Evolutionary conservation across 2,113 vertebrate species (phyloP).

Genomic region (human): GRCh38 chr13:103180501-103181000

Average conservation of each 20-base stretch:
- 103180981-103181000: not conserved
- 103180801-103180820: constrained; percentile 67
- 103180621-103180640: not conserved
- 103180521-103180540: not conserved
- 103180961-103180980: not conserved
- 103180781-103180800: constrained; percentile 64
- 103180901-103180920: not conserved
- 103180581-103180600: not conserved
- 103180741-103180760: constrained; percentile 31
- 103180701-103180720: not conserved
- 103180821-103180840: constrained; percentile 16
- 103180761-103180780: constrained; percentile 26
- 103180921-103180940: not conserved
- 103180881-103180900: not conserved
- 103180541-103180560: not conserved
- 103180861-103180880: not conserved
- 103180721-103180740: constrained; percentile 11
- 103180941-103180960: not conserved
- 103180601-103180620: not conserved
- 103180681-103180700: fast-evolving
- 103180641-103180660: not conserved
- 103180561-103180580: not conserved
- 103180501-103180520: not conserved
- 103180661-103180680: not conserved
- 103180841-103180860: constrained; percentile 37